phyloP scores from a whole-genome alignment of 2,888 invertebrate species.

The Leucophenga montana region DNA sequence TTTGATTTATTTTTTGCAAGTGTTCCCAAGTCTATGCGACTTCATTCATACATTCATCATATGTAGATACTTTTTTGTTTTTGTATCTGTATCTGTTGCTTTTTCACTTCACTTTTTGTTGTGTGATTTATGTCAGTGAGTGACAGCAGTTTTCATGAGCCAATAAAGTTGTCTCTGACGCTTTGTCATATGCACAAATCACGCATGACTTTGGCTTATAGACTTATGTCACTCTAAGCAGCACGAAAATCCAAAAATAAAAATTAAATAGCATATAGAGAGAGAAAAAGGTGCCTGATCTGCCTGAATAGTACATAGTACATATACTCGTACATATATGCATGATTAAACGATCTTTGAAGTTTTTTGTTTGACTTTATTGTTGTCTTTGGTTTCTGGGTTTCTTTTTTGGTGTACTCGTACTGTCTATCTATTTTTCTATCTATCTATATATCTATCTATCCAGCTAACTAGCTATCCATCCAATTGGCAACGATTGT shows the following conservation, averaged over 20 bases:
- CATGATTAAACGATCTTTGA: background rate
- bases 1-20: slow-evolving; percentile 15
- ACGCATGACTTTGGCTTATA: slow-evolving; percentile 45
- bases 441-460: background rate
- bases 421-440: too few species aligned
- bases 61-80: slow-evolving; percentile 37
- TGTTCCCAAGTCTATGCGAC: background rate
- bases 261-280: background rate
- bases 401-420: too few species aligned
- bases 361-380: slow-evolving; percentile 1
- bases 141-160: slow-evolving; percentile 67
- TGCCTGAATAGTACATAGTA: background rate
- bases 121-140: slow-evolving; percentile 63
- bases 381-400: background rate
- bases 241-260: background rate
- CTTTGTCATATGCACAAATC: slow-evolving; percentile 67
- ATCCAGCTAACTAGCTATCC: background rate
- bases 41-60: background rate
- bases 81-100: slow-evolving; percentile 42
- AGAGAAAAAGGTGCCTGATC: background rate
- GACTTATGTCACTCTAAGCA: background rate
- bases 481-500: slow-evolving; percentile 25
- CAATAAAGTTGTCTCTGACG: slow-evolving; percentile 65
- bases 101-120: slow-evolving; percentile 36
- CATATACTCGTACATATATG: background rate